phyloP scores from a whole-genome alignment of 1,140 invertebrate species.

The Linepithema humile region DNA sequence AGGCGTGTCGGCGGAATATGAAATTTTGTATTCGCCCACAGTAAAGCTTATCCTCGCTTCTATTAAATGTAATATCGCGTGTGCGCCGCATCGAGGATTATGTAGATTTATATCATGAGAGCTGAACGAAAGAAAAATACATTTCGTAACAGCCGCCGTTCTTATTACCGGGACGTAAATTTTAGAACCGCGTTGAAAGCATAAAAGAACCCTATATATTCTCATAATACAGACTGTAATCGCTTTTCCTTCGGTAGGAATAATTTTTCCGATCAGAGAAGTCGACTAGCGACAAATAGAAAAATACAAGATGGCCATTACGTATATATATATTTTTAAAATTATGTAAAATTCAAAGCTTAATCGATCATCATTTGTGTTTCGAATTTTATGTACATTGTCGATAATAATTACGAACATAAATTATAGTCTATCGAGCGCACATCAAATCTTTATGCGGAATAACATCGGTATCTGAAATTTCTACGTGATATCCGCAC shows the following conservation, averaged over 20 bases:
- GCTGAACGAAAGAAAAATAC: constrained; percentile 34
- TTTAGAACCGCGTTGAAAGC: constrained; percentile 3
- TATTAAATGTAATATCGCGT: constrained; percentile 56
- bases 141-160: constrained; percentile 42
- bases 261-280: not conserved
- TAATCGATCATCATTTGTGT: not conserved
- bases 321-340: too few species aligned
- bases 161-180: constrained; percentile 41
- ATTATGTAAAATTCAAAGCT: not conserved
- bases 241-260: not conserved
- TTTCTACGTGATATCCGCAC: not conserved
- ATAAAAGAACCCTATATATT: not conserved
- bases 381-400: not conserved
- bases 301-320: not conserved
- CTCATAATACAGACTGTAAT: not conserved
- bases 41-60: constrained; percentile 50
- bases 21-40: constrained; percentile 49
- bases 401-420: not conserved
- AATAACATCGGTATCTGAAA: not conserved
- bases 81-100: constrained; percentile 47
- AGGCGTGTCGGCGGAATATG: constrained; percentile 54
- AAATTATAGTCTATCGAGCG: not conserved
- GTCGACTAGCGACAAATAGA: not conserved
- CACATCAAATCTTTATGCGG: too few species aligned
- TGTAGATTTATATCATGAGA: constrained; percentile 52